Evolutionary conservation across 2,797 vertebrate species (phyloP).

Genomic region (Merluccius polli): DNA sequence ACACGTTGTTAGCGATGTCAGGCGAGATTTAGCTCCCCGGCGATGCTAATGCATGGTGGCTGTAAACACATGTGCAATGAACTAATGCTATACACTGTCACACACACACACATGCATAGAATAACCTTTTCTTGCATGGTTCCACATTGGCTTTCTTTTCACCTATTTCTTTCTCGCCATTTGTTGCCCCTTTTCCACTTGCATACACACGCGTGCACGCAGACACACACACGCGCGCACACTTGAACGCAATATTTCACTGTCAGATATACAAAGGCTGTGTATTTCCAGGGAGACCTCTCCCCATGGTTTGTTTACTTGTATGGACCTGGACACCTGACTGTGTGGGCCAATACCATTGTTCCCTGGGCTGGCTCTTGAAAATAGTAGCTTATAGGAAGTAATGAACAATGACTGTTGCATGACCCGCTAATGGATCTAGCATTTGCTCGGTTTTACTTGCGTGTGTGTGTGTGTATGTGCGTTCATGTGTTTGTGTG

Average conservation of each 20-base stretch:
- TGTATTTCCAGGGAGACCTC: constrained; percentile 34
- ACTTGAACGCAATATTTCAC: constrained; percentile 6
- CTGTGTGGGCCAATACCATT: constrained; percentile 46
- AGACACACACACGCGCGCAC: constrained; percentile 8
- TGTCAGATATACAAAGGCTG: constrained; percentile 9
- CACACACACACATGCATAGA: background rate
- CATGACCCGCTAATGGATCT: constrained; percentile 77
- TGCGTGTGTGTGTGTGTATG: background rate
- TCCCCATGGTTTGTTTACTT: constrained; percentile 51
- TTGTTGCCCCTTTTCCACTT: background rate
- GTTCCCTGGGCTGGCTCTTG: constrained; percentile 62
- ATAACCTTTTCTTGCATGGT: background rate
- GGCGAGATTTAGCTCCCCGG: constrained; percentile 25
- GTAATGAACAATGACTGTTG: constrained; percentile 80
- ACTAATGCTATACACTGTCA: constrained; percentile 3
- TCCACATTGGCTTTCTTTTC: background rate
- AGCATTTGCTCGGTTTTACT: constrained; percentile 52
- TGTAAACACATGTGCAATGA: constrained; percentile 29
- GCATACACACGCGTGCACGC: constrained; percentile 9
- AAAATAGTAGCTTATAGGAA: constrained; percentile 73
- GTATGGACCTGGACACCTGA: constrained; percentile 53
- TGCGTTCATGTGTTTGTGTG: no score
- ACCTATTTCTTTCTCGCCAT: background rate
- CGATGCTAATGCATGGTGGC: constrained; percentile 6
- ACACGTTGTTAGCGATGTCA: constrained; percentile 20